A percentile compares a stretch with the other conserved stretches of the same genome.
Evolutionary conservation across 2,113 vertebrate species (phyloP).

Genomic region (Tragulus kanchil): DNA sequence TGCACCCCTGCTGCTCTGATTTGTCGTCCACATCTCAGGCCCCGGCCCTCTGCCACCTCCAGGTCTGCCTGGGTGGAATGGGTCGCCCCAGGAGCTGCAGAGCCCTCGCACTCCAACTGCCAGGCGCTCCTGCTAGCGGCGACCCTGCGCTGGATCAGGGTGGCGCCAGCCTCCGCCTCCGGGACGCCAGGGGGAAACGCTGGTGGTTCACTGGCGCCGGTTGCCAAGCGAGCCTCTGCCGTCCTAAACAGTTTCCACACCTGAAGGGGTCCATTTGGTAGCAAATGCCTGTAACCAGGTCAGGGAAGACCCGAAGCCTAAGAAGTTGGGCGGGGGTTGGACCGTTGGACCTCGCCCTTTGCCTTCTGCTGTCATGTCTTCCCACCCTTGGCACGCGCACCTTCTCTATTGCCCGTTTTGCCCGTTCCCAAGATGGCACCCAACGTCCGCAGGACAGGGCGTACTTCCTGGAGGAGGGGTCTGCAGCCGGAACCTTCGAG

Average conservation of each 20-base stretch:
- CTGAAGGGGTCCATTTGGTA: not conserved
- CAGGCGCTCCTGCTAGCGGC: not conserved
- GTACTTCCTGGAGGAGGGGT: not conserved
- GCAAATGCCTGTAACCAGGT: not conserved
- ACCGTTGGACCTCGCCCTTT: not conserved
- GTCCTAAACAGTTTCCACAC: not conserved
- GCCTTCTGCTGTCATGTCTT: not conserved
- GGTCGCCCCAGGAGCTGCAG: not conserved
- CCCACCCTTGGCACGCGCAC: not conserved
- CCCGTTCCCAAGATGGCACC: accelerated
- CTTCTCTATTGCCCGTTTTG: not conserved
- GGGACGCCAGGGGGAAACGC: not conserved
- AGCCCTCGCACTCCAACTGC: not conserved
- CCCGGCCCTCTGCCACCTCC: not conserved
- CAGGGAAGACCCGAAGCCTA: not conserved
- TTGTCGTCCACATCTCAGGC: not conserved
- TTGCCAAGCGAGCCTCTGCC: not conserved
- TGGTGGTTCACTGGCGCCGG: not conserved
- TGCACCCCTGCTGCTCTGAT: not conserved
- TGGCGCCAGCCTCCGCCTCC: not conserved
- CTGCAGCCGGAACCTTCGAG: not conserved
- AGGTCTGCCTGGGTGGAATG: not conserved
- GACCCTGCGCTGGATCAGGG: not conserved
- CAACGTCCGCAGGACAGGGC: too few species aligned
- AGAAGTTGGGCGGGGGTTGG: not conserved